Percentiles rank a stretch among this genome's conserved stretches.
phyloP scores from a whole-genome alignment of 2,888 invertebrate species.

The Callyntrura guangdongensis region DNA sequence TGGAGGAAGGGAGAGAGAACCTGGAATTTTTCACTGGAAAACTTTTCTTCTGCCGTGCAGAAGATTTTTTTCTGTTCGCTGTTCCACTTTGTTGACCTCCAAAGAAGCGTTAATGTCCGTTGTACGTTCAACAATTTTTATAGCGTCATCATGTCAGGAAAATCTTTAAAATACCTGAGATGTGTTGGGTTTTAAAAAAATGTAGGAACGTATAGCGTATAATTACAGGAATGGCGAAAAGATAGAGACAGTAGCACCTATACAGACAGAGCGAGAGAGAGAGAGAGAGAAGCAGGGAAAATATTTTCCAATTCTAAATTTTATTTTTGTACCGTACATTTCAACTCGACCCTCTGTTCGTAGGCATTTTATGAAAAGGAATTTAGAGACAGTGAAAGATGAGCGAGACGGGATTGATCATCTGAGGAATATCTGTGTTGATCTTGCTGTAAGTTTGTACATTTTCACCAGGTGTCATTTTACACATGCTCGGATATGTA shows the following conservation, averaged over 20 bases:
- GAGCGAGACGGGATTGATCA: slow-evolving; percentile 1
- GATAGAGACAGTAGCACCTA: not conserved
- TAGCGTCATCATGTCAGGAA: too few relatives aligned
- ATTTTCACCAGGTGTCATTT: not conserved
- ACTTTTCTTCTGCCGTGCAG: not conserved
- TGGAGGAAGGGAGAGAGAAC: too few relatives aligned
- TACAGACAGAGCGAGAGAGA: not conserved
- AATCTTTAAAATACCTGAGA: too few relatives aligned
- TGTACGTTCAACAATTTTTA: too few relatives aligned
- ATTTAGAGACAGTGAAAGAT: slow-evolving; percentile 42
- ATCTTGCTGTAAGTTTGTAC: slow-evolving; percentile 27
- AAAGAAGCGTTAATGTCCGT: too few relatives aligned
- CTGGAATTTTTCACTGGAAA: not conserved
- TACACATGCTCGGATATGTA: not conserved
- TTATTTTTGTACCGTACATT: not conserved
- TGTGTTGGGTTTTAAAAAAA: too few relatives aligned
- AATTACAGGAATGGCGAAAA: not conserved
- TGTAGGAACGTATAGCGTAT: not conserved
- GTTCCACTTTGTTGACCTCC: not conserved
- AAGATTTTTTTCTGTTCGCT: not conserved
- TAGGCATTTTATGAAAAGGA: not conserved
- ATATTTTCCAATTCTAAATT: not conserved
- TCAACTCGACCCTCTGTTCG: not conserved
- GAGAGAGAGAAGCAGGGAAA: not conserved
- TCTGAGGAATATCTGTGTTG: slow-evolving; percentile 50